Evolutionary conservation across 2,888 invertebrate genomes (phyloP), one percentile per base, ranked within the genome.

Genomic region (Melieria picta): DNA sequence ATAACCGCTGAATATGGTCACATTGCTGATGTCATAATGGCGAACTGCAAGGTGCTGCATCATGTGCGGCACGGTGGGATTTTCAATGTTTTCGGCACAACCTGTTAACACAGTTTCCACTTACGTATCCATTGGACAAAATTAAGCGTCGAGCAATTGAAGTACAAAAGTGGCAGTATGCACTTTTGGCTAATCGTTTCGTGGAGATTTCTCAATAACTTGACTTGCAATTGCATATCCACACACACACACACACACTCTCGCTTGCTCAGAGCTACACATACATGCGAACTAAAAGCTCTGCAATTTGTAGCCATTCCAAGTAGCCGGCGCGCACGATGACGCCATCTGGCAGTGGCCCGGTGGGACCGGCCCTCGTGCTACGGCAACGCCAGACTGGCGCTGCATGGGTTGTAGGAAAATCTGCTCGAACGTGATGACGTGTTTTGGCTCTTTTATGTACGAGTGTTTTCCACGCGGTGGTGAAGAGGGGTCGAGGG

Each of bases 41-140:
- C 30, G 3, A 30, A 30, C 30, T 30, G 30, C 30, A 30, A 30
- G 30, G 30, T 2, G 30, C 30, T 30, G 30, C 30, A 30, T 30
- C 30, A 30, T 30, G 30, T 30, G 3, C 30, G 30, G 30, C 30
- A 30, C 30, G 30, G 30, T 30, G 30, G n/a, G 42, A 6, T 48
- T 70, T 64, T 70, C 69, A 70, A 70, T 70, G 69, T 70, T 70
- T 70, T 70, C 64, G 64, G 64, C 69, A 64, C 69, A 70, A 70
- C 58, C 58, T 70, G 70, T 64, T 65, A 65, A 70, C 65, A 70
- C 50, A 64, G 65, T 70, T 70, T 65, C 46, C n/a, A 30, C 30
- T 30, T 30, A 30, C 30, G 30, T 30, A 3, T 30, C 30, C 2
- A 30, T 30, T 30, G 30, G 30, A 30, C 30, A 30, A 1, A 16